phyloP scores from a whole-genome alignment of 2,888 invertebrate species.

The Eupithecia abbreviata region DNA sequence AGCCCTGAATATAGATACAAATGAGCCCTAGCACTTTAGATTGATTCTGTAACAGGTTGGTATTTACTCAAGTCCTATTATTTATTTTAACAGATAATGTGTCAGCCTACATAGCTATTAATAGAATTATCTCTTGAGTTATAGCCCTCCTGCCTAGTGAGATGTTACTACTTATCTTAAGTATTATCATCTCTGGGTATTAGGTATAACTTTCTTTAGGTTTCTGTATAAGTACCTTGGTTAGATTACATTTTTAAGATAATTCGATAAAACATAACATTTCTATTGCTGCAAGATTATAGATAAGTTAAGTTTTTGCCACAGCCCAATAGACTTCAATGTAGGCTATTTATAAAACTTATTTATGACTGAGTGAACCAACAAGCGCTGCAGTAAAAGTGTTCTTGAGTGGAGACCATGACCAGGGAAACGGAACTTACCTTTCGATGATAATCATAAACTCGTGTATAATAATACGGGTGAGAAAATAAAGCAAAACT shows the following conservation, averaged over 20 bases:
- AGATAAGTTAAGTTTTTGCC: not conserved
- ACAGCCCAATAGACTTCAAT: not conserved
- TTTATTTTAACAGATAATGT: not conserved
- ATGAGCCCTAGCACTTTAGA: not conserved
- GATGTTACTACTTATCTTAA: not conserved
- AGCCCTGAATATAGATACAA: not conserved
- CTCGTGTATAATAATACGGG: not conserved
- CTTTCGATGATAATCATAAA: not conserved
- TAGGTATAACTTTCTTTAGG: not conserved
- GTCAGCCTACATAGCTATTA: not conserved
- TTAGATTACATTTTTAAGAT: no score
- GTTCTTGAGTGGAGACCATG: no score
- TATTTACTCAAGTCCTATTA: not conserved
- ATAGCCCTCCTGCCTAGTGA: not conserved
- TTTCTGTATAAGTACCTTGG: not conserved
- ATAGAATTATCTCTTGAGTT: not conserved
- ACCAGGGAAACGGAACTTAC: not conserved
- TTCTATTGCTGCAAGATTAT: not conserved
- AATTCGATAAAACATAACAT: not conserved
- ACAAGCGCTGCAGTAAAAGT: no score
- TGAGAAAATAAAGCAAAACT: conserved; percentile 47
- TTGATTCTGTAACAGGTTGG: not conserved
- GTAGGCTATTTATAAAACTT: not conserved
- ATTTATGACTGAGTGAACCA: not conserved
- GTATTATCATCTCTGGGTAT: not conserved